Conservation (phyloP, 2,888 invertebrate species). For the Nymphalis urticae region DNA sequence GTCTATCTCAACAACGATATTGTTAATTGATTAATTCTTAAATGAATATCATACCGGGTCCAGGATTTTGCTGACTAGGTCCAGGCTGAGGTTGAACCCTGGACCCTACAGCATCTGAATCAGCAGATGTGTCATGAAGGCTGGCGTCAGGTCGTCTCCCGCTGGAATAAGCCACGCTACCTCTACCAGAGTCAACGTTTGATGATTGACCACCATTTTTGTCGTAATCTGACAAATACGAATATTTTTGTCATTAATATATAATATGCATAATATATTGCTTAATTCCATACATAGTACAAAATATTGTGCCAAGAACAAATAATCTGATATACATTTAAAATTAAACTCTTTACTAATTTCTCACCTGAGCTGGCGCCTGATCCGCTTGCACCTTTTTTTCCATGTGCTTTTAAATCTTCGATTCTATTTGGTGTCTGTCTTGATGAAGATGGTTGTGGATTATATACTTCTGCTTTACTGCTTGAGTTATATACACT, state of each 20-base stretch:
- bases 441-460: constrained; percentile 77
- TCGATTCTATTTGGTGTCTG: constrained; percentile 74
- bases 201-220: constrained; percentile 88
- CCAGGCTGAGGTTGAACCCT: constrained; percentile 60
- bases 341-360: neutral
- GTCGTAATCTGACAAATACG: constrained; percentile 83
- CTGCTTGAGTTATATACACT: constrained; percentile 82
- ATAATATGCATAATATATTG: too few species aligned
- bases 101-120: constrained; percentile 38
- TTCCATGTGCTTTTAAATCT: constrained; percentile 73
- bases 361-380: constrained; percentile 82
- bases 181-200: constrained; percentile 89
- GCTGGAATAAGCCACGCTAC: constrained; percentile 90
- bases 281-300: too few species aligned
- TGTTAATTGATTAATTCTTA: neutral
- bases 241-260: neutral
- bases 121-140: constrained; percentile 39
- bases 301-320: too few species aligned
- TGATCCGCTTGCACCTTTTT: constrained; percentile 78
- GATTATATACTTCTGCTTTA: constrained; percentile 64
- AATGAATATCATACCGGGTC: constrained; percentile 42
- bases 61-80: constrained; percentile 62
- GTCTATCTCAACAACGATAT: neutral
- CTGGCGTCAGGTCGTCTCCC: constrained; percentile 82
- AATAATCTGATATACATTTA: too few species aligned